These are phyloP conservation scores for Dryobota labecula DNA, from an alignment of 2,888 invertebrate genomes.

Conservation along the genomic window DNA sequence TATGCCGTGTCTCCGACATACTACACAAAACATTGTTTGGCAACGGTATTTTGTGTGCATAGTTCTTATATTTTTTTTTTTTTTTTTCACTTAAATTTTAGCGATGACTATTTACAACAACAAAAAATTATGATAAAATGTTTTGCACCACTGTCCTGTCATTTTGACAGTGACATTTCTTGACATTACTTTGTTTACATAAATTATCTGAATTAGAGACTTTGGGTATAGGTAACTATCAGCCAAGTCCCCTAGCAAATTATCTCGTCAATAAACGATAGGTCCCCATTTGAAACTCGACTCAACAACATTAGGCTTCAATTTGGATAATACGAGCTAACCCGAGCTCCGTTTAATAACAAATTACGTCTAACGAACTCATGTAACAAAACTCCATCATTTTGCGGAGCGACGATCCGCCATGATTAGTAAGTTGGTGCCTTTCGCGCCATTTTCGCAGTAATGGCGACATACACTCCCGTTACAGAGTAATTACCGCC, in stretches of 20 bases:
- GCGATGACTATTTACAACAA: no score
- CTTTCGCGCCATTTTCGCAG: conserved; percentile 70
- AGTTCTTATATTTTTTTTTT: no score
- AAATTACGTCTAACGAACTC: conserved; percentile 64
- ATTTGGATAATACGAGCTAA: conserved; percentile 59
- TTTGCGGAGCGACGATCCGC: conserved; percentile 72
- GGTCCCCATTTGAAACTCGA: conserved; percentile 50
- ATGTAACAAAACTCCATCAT: conserved; percentile 69
- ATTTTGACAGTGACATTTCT: no score
- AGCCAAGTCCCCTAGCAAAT: conserved; percentile 35
- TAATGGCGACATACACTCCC: conserved; percentile 80
- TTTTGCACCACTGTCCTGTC: no score
- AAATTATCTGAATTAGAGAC: no score
- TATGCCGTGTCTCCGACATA: no score
- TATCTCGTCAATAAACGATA: conserved; percentile 42
- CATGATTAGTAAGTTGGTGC: conserved; percentile 69
- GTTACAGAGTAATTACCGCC: conserved; percentile 75
- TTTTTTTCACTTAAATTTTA: no score
- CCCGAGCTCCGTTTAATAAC: conserved; percentile 57
- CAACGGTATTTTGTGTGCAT: no score
- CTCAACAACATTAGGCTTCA: conserved; percentile 53
- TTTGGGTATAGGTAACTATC: not conserved
- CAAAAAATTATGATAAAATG: no score
- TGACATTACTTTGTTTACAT: no score
- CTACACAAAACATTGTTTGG: no score